These are phyloP conservation scores for Perca fluviatilis DNA, from an alignment of 2,113 vertebrate genomes.

Conservation along the genomic window DNA sequence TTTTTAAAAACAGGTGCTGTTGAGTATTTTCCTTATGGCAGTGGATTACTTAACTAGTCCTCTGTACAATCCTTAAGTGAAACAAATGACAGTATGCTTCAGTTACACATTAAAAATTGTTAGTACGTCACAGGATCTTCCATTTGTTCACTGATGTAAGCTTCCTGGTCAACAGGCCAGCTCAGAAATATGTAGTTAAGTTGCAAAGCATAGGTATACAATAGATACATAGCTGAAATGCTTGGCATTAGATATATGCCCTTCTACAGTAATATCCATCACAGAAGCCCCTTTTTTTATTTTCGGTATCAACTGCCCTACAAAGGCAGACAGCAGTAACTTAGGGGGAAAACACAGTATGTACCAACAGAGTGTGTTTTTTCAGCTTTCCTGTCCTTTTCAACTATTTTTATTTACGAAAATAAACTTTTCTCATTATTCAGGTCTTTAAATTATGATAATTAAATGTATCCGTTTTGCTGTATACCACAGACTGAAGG, in stretches of 20 bases:
- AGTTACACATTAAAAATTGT: background rate
- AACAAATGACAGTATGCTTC: constrained; percentile 18
- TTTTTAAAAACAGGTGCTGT: constrained; percentile 15
- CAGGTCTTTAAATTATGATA: background rate
- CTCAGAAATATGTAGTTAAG: constrained; percentile 1
- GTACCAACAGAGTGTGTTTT: background rate
- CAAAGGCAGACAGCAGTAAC: constrained; percentile 16
- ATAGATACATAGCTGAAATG: constrained; percentile 17
- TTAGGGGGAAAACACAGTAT: background rate
- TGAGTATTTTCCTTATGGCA: constrained; percentile 52
- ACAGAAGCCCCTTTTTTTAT: constrained; percentile 13
- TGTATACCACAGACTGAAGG: background rate
- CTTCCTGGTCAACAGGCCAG: constrained; percentile 24
- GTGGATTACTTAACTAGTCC: constrained; percentile 50
- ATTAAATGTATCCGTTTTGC: background rate
- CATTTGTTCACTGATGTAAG: constrained; percentile 22
- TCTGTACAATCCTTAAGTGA: constrained; percentile 23
- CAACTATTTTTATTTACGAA: constrained; percentile 9
- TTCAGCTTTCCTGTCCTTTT: background rate
- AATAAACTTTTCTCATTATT: constrained; percentile 12
- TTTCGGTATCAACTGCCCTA: background rate
- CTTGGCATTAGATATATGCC: constrained; percentile 4
- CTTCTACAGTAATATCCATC: constrained; percentile 15
- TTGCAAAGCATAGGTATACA: constrained; percentile 24
- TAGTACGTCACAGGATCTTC: constrained; percentile 10